A percentile compares a stretch with the other conserved stretches of the same genome.
Evolutionary conservation across 2,888 invertebrate genomes (phyloP).

Genomic region (Scaptomyza polygonia): DNA sequence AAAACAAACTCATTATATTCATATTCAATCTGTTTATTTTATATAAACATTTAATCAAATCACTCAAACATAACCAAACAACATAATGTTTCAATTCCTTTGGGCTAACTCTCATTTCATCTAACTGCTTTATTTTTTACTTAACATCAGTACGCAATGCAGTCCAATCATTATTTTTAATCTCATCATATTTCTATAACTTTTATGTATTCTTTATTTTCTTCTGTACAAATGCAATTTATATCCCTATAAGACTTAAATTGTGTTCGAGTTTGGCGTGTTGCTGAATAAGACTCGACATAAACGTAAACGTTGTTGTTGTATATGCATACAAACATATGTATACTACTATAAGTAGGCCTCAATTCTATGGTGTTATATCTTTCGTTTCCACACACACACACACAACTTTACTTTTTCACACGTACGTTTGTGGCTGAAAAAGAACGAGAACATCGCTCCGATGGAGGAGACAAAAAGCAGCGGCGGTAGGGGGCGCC

Average conservation of each 20-base stretch:
- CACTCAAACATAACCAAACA: too few relatives aligned
- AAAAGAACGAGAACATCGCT: slow-evolving; percentile 5
- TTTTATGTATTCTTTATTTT: neutral
- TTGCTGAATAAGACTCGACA: neutral
- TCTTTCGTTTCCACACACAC: slow-evolving; percentile 34
- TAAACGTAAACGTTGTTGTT: neutral
- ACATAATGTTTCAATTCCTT: too few relatives aligned
- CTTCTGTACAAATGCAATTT: neutral
- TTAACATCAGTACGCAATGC: too few relatives aligned
- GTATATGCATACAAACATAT: too few relatives aligned
- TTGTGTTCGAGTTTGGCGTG: neutral
- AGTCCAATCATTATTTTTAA: neutral
- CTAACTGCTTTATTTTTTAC: too few relatives aligned
- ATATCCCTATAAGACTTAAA: neutral
- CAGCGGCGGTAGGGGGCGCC: slow-evolving; percentile 46
- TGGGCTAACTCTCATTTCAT: too few relatives aligned
- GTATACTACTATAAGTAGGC: neutral
- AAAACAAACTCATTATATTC: too few relatives aligned
- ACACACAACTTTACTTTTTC: slow-evolving; percentile 10
- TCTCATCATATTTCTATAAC: neutral
- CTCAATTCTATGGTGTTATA: slow-evolving; percentile 7
- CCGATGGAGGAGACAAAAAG: slow-evolving; percentile 8
- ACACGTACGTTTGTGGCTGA: slow-evolving; percentile 1
- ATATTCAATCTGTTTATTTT: too few relatives aligned
- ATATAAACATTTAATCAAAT: too few relatives aligned